Percentiles rank a stretch among this genome's conserved stretches.
Evolutionary conservation across 2,888 invertebrate species (phyloP).

Genomic region (Stegophylla sp.): DNA sequence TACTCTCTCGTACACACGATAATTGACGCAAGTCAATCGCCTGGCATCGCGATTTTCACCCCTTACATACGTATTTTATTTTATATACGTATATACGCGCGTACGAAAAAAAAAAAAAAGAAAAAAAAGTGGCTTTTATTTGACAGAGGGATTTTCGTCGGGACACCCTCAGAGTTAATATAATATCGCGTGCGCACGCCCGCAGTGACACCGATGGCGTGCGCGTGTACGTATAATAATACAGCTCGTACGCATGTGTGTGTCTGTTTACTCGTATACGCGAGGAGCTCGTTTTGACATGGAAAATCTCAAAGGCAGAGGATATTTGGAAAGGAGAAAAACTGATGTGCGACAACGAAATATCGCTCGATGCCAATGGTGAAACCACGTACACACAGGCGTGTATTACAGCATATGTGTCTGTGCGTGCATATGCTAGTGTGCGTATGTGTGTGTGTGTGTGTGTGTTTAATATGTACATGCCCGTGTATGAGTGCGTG

Average conservation of each 20-base stretch:
- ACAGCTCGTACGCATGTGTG: not conserved
- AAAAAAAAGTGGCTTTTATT: slow-evolving; percentile 39
- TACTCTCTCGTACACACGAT: not conserved
- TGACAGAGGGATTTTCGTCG: slow-evolving; percentile 37
- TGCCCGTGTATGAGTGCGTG: too few relatives aligned
- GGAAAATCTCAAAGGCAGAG: not conserved
- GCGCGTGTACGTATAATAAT: not conserved
- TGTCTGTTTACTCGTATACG: not conserved
- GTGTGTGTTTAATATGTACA: too few relatives aligned
- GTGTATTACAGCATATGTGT: too few relatives aligned
- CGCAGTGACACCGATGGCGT: not conserved
- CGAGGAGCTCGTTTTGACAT: slow-evolving; percentile 1
- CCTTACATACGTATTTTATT: not conserved
- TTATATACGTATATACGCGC: not conserved
- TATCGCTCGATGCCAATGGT: not conserved
- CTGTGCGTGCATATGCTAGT: too few relatives aligned
- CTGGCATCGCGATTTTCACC: not conserved
- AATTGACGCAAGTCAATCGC: not conserved
- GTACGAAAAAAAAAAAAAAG: too few relatives aligned
- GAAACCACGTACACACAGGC: not conserved
- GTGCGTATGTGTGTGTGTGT: not conserved
- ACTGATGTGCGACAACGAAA: not conserved
- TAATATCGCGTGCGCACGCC: slow-evolving; percentile 23
- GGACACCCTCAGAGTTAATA: slow-evolving; percentile 26
- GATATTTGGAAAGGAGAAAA: slow-evolving; percentile 10